phyloP scores from a whole-genome alignment of 2,113 vertebrate genomes.

The Grus americana region DNA sequence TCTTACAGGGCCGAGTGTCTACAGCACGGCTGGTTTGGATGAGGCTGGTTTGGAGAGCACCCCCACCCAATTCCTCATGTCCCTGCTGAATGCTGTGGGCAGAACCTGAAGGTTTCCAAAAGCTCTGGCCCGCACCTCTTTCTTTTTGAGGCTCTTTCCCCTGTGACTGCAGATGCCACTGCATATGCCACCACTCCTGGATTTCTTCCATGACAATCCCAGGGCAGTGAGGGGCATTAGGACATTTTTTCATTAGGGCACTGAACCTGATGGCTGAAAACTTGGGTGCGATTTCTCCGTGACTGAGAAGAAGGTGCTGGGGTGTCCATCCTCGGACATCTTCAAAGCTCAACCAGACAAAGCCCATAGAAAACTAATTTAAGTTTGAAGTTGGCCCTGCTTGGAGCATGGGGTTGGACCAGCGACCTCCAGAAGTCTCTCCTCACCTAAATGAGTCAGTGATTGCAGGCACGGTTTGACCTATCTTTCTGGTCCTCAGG shows the following conservation, averaged over 20 bases:
- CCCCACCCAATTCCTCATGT: not conserved
- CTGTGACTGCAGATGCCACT: not conserved
- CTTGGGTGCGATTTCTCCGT: not conserved
- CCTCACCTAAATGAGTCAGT: not conserved
- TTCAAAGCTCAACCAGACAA: not conserved
- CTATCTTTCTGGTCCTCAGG: not conserved
- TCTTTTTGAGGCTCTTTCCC: not conserved
- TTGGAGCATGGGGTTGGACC: not conserved
- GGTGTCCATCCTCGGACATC: not conserved
- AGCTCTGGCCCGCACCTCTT: not conserved
- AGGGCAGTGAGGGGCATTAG: not conserved
- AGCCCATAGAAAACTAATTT: not conserved
- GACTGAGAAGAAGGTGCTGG: not conserved
- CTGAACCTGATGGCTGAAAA: not conserved
- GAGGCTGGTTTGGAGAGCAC: not conserved
- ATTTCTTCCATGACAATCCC: not conserved
- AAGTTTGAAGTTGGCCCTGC: not conserved
- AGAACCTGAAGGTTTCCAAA: not conserved
- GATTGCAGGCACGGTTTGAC: not conserved
- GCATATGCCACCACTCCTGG: not conserved
- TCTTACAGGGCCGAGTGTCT: not conserved
- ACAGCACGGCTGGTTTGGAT: not conserved
- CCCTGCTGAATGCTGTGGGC: not conserved
- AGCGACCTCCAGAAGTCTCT: not conserved
- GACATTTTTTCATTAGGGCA: not conserved